Conservation (phyloP, 2,888 invertebrate genomes). For the Watsonalla cultraria region DNA sequence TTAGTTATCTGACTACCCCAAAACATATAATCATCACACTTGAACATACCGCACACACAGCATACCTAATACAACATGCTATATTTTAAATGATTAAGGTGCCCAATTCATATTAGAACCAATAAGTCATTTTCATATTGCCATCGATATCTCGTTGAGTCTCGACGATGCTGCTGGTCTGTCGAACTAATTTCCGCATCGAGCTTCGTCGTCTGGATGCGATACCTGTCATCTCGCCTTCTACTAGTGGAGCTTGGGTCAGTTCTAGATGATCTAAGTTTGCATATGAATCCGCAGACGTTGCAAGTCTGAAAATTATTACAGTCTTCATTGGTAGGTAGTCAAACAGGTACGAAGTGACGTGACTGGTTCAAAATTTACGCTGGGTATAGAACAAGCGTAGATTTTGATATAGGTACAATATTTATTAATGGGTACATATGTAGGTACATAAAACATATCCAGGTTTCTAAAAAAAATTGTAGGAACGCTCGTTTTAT, state of each 20-base stretch:
- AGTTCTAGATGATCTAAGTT: constrained; percentile 82
- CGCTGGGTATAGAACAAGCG: too few relatives aligned
- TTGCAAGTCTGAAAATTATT: constrained; percentile 67
- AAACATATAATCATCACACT: too few relatives aligned
- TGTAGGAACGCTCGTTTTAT: too few relatives aligned
- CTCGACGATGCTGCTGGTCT: constrained; percentile 89
- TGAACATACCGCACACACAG: too few relatives aligned
- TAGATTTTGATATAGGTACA: too few relatives aligned
- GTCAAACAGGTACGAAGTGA: too few relatives aligned
- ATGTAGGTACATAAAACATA: too few relatives aligned
- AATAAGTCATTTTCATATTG: constrained; percentile 90
- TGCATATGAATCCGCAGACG: constrained; percentile 83
- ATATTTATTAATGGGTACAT: too few relatives aligned
- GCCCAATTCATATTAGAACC: constrained; percentile 80
- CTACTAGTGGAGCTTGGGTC: constrained; percentile 49
- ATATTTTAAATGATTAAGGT: background rate
- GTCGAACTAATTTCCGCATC: constrained; percentile 85
- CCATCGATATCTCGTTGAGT: constrained; percentile 89
- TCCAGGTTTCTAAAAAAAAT: too few relatives aligned
- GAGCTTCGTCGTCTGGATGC: constrained; percentile 68
- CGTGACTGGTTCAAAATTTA: too few relatives aligned
- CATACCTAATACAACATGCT: background rate
- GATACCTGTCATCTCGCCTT: constrained; percentile 45
- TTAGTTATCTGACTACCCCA: too few relatives aligned
- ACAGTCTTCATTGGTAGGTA: background rate